Base-by-base conservation (phyloP, 2,888 invertebrate species). In the Augiades crinisus region DNA sequence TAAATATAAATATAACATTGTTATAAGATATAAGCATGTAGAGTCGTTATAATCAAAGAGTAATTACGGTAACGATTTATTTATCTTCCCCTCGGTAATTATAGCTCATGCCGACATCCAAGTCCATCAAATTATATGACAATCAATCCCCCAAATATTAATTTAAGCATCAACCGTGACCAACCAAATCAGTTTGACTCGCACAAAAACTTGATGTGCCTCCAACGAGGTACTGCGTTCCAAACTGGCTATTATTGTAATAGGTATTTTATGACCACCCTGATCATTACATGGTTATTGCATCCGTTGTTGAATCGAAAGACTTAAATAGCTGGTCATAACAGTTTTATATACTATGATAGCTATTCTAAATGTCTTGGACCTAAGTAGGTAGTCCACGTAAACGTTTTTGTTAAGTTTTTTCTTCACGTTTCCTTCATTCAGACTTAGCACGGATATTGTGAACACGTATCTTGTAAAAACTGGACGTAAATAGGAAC, bases 191-290 rank as follows among this genome's bases (percentile, higher is more conserved):
- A 10, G 40, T 49, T 33, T 21, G 43, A 45, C 16, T 34, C 50
- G 22, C 37, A 53, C 31, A 53, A 53, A 53, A 54, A 44, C 44
- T 47, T 19, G 34, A 37, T 31, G 14, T 8, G 14, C 22, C 10
- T 30, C 27, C 38, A 17, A 24, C 47, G 27, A 34, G 53, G 5
- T 22, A 24, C 34, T 43, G 65, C 61, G 62, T 67, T 62, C 57
- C 62, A 65, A 70, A 68, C 69, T 36, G 71, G 47, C 62, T 53
- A 57, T 61, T 62, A 62, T 56, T 36, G 50, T 60, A 62, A 62
- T 59, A 54, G 55, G 55, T 58, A 59, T 54, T 59, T 59, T 55
- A 58, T 52, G 57, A 52, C 41, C 34, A 46, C 50, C 44, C 27
- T 53, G 41, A 43, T 50, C 50, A 58, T 60, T 60, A 60, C 54